These are phyloP conservation scores for Diloba caeruleocephala DNA, from an alignment of 2,888 invertebrate genomes.

Conservation along the genomic window DNA sequence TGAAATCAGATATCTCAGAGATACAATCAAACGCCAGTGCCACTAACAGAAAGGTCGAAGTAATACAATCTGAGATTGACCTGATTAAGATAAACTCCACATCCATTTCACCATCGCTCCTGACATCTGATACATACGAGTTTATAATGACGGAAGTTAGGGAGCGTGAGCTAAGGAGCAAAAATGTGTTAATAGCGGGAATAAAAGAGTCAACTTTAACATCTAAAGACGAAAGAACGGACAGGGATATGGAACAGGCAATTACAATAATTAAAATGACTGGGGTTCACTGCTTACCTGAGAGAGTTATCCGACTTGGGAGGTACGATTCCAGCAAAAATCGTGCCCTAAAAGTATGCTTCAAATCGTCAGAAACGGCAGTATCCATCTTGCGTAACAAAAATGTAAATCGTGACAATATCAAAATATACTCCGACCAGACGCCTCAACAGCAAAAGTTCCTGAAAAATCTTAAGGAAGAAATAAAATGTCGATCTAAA, in stretches of 20 bases:
- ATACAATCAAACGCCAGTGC: constrained; percentile 1
- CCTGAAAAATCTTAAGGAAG: neutral
- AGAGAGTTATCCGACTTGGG: neutral
- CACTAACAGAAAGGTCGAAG: constrained; percentile 1
- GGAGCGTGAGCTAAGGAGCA: constrained; percentile 5
- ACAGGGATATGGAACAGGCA: neutral
- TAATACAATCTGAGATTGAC: constrained; percentile 1
- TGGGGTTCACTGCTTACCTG: neutral
- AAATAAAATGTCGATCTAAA: neutral
- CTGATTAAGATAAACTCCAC: too few relatives aligned
- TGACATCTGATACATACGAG: neutral
- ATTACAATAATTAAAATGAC: neutral
- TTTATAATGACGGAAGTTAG: neutral
- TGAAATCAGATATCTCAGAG: neutral
- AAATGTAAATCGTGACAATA: neutral
- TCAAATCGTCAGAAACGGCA: neutral
- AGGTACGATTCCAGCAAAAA: neutral
- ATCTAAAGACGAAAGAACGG: neutral
- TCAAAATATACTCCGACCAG: too few relatives aligned
- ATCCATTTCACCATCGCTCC: neutral
- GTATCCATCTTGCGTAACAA: neutral
- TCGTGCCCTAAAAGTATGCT: neutral
- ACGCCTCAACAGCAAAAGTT: too few relatives aligned
- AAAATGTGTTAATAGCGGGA: constrained; percentile 3
- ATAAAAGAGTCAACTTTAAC: neutral